phyloP scores from a whole-genome alignment of 2,888 invertebrate species.

The Tolmerus cingulatus region DNA sequence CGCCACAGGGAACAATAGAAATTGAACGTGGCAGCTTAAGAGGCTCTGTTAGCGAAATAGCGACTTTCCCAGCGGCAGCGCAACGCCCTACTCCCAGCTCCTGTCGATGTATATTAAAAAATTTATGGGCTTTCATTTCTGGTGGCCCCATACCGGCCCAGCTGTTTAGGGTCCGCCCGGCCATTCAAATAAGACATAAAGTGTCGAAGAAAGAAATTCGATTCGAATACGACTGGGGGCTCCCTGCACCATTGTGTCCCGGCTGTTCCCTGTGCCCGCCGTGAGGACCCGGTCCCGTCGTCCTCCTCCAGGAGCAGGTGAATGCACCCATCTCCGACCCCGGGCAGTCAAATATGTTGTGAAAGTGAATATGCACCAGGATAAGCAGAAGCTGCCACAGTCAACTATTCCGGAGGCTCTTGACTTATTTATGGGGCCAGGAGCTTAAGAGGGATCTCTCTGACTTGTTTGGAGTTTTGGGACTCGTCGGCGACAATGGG shows the following conservation, averaged over 20 bases:
- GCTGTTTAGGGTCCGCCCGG: neutral
- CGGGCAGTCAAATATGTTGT: neutral
- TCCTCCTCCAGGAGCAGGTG: neutral
- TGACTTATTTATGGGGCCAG: constrained; percentile 15
- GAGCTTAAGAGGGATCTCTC: neutral
- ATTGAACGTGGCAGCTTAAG: neutral
- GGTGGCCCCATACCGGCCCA: neutral
- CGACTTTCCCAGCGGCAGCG: neutral
- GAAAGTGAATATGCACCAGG: constrained; percentile 14
- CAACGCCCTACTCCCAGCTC: neutral
- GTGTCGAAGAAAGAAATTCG: neutral
- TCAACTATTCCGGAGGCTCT: constrained; percentile 6
- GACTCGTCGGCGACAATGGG: neutral
- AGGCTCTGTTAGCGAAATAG: neutral
- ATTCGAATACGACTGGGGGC: neutral
- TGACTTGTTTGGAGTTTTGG: neutral
- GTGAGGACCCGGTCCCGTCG: neutral
- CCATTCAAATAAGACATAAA: neutral
- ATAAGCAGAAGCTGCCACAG: neutral
- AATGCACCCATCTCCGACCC: neutral
- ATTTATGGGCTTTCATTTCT: neutral
- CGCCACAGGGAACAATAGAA: constrained; percentile 10
- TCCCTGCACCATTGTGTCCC: neutral
- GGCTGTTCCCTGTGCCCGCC: neutral
- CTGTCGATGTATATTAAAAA: neutral